Percentiles rank a stretch among this genome's conserved stretches.
phyloP scores from a whole-genome alignment of 2,113 vertebrate genomes.

The Nothobranchius furzeri region DNA sequence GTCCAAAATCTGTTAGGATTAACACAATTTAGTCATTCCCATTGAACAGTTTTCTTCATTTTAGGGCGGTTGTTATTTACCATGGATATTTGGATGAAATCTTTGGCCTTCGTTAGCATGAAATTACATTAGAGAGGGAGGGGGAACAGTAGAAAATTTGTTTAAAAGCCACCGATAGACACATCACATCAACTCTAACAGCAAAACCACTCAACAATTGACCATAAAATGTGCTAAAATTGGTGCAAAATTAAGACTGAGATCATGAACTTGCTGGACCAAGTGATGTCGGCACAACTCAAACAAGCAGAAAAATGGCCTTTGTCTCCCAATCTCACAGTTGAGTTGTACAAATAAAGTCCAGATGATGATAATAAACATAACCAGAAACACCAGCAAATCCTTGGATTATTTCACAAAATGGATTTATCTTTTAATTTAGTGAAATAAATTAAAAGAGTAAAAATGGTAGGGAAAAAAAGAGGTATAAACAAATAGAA shows the following conservation, averaged over 20 bases:
- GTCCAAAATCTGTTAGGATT: slow-evolving; percentile 17
- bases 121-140: slow-evolving; percentile 75
- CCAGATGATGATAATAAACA: no score
- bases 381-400: no score
- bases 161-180: slow-evolving; percentile 64
- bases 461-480: slow-evolving; percentile 22
- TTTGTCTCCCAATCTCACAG: no score
- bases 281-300: no score
- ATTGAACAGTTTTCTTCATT: slow-evolving; percentile 38
- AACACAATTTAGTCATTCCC: slow-evolving; percentile 6
- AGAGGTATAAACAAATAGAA: neutral
- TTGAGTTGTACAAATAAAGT: no score
- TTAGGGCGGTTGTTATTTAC: slow-evolving; percentile 76
- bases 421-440: no score
- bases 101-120: slow-evolving; percentile 80
- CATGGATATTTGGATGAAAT: slow-evolving; percentile 81
- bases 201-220: neutral
- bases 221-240: slow-evolving; percentile 32
- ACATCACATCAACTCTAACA: slow-evolving; percentile 33
- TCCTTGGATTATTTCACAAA: no score
- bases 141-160: slow-evolving; percentile 73
- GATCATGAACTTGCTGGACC: neutral
- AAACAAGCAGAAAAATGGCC: no score
- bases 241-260: slow-evolving; percentile 22
- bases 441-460: neutral